Conservation (phyloP, 2,113 vertebrate species). For the Orientallactaga bullata region DNA sequence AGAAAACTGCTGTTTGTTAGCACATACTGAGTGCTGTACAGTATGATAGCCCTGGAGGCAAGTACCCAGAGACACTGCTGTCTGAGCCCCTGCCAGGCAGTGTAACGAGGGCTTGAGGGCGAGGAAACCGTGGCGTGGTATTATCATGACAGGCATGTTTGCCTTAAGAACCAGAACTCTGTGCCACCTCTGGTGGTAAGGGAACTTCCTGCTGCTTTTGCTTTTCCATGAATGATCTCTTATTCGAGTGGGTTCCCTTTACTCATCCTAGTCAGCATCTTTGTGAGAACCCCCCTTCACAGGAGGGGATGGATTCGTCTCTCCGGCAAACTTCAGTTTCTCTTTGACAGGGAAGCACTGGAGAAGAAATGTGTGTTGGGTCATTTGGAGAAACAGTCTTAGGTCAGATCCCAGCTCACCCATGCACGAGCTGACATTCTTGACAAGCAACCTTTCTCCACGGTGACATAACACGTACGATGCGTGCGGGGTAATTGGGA, state of each 20-base stretch:
- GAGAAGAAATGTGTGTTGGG: background rate
- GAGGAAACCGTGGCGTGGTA: background rate
- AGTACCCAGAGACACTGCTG: background rate
- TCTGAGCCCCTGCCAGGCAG: too few relatives aligned
- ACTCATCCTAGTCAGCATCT: background rate
- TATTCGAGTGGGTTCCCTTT: background rate
- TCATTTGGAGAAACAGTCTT: too few relatives aligned
- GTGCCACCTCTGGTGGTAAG: background rate
- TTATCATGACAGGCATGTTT: background rate
- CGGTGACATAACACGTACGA: too few relatives aligned
- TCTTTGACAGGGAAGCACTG: background rate
- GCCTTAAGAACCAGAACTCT: background rate
- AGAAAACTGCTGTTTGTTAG: background rate
- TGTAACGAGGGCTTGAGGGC: background rate
- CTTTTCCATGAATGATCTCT: background rate
- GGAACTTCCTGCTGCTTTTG: background rate
- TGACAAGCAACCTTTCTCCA: too few relatives aligned
- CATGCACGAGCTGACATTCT: too few relatives aligned
- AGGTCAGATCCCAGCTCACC: background rate
- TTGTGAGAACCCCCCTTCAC: background rate
- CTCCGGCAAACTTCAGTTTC: background rate
- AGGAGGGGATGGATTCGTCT: background rate
- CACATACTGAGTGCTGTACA: background rate
- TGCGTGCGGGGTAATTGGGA: too few relatives aligned
- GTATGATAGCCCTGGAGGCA: background rate